A percentile compares a stretch with the other conserved stretches of the same genome.
These are phyloP conservation scores for Antrozous pallidus DNA, from an alignment of 2,797 vertebrate genomes.

Conservation along the genomic window DNA sequence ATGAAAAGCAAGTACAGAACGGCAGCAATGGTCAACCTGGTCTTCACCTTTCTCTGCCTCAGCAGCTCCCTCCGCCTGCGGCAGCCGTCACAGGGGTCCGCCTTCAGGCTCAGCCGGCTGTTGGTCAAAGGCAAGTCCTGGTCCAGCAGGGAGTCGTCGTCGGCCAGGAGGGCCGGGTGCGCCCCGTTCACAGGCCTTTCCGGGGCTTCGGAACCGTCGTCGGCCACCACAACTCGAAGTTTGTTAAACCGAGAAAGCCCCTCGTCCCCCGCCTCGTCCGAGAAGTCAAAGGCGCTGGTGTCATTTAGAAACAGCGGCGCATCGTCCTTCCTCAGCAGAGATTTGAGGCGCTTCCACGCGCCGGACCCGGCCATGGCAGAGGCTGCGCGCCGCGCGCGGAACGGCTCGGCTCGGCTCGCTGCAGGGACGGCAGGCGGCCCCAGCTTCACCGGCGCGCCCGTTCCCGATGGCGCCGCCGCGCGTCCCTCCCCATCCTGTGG, in stretches of 20 bases:
- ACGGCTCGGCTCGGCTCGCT: not conserved
- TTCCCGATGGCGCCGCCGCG: not conserved
- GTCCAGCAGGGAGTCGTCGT: constrained; percentile 89
- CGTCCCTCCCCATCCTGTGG: constrained; percentile 49
- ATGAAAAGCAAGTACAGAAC: constrained; percentile 94
- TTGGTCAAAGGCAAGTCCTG: constrained; percentile 72
- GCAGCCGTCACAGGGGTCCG: constrained; percentile 90
- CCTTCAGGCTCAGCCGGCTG: constrained; percentile 69
- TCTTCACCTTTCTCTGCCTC: constrained; percentile 88
- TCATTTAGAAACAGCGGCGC: constrained; percentile 89
- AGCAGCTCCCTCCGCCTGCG: constrained; percentile 83
- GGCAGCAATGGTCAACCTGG: constrained; percentile 87
- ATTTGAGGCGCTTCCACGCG: constrained; percentile 81
- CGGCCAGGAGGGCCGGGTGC: constrained; percentile 73
- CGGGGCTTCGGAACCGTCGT: constrained; percentile 83
- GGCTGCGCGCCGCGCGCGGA: not conserved
- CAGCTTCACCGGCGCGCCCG: constrained; percentile 46
- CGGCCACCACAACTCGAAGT: constrained; percentile 92
- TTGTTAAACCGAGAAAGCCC: constrained; percentile 90
- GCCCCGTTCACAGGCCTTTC: constrained; percentile 84
- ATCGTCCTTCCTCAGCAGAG: constrained; percentile 78
- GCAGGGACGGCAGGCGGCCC: not conserved
- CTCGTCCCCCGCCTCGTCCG: constrained; percentile 86
- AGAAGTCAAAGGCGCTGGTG: constrained; percentile 90
- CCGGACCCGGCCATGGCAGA: constrained; percentile 80